Percentiles rank a stretch among this genome's conserved stretches.
Conservation (phyloP, 2,888 invertebrate genomes). For the Napeogenes sylphis region DNA sequence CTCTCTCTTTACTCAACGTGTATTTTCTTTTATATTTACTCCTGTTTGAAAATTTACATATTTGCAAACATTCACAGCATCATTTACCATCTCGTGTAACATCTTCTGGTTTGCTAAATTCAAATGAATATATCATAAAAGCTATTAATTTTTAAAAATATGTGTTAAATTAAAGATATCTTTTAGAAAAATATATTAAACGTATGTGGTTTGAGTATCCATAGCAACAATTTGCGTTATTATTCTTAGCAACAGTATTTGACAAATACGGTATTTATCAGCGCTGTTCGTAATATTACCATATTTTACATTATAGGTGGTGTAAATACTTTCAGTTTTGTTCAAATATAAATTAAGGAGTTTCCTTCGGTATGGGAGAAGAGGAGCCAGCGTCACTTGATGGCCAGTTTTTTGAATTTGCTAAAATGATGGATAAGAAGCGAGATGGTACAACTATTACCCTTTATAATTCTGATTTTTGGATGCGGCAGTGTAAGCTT, state of each 20-base stretch:
- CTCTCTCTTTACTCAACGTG: too few species aligned
- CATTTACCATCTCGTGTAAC: too few species aligned
- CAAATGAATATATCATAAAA: too few species aligned
- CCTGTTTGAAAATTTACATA: too few species aligned
- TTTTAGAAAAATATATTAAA: too few species aligned
- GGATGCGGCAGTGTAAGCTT: conserved; percentile 61
- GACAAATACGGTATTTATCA: too few species aligned
- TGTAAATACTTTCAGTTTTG: not conserved
- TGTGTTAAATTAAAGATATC: too few species aligned
- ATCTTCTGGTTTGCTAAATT: too few species aligned
- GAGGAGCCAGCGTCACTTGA: conserved; percentile 59
- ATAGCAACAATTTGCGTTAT: not conserved
- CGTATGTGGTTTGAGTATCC: not conserved
- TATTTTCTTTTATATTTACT: too few species aligned
- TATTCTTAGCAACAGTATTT: not conserved
- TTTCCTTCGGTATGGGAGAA: conserved; percentile 46
- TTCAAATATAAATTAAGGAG: not conserved
- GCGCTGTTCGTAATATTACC: too few species aligned
- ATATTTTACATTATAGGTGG: not conserved
- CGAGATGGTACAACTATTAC: conserved; percentile 54
- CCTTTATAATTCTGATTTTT: conserved; percentile 56
- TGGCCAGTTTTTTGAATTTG: conserved; percentile 52
- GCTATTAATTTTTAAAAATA: too few species aligned
- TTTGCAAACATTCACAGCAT: too few species aligned
- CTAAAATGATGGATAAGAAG: conserved; percentile 47